Evolutionary conservation across 2,888 invertebrate species (phyloP), one percentile per base, ranked within the genome.

Genomic region (Silvanus unidentatus): DNA sequence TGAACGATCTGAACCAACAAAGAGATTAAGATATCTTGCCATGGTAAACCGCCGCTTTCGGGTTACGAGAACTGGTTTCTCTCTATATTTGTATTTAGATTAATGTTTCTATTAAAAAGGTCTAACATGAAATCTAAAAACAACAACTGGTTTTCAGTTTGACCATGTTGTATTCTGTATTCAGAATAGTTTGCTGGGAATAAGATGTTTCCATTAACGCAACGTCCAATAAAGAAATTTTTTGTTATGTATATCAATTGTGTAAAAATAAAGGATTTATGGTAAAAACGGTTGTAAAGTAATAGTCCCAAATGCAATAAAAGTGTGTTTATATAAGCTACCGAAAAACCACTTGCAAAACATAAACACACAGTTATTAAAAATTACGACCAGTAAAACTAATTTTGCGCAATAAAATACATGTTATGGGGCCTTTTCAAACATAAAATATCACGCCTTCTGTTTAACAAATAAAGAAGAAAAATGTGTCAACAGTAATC

Each of bases 401-500:
- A 66, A 67, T 66, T 67, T 64, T 53, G 58, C 56, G 59, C 59
- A 63, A 62, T 67, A 66, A 66, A 67, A 65, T 55, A 54, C 55
- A 55, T 53, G 59, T 60, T 60, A 58, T 51, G 52, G 57, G 42
- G 14, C 32, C 54, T 54, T 52, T 47, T 51, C 50, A 45, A 52
- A 53, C 55, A 59, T 57, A 59, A 63, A 63, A 55, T 57, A 60
- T 61, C 62, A 57, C 64, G 58, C 63, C 60, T 61, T 58, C 57
- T 62, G 66, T 68, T 68, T 72, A 68, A 69, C 68, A 73, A 22
- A 22, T 22, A 22, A 22, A 22, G 12, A 32, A 37, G 12, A 37
- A 71, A 71, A 72, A 75, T 72, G 75, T 75, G 75, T 75, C 74
- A 74, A 75, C 75, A 71, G 70, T 73, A 74, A 76, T 76, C 73